These are phyloP conservation scores for Labrus mixtus DNA, from an alignment of 2,113 vertebrate genomes.

Conservation along the genomic window DNA sequence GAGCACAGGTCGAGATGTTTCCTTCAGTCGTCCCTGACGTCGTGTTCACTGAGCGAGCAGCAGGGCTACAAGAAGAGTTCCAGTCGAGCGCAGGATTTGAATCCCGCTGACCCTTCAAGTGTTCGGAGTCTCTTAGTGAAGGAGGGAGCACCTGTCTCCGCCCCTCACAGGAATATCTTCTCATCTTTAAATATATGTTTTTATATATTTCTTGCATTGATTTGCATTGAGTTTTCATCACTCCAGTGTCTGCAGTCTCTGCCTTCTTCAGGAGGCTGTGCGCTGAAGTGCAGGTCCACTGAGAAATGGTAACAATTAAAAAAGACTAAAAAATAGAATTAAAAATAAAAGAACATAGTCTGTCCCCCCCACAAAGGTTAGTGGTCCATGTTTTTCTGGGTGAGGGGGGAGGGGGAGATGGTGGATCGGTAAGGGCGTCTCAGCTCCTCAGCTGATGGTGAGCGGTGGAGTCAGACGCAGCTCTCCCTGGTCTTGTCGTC, in stretches of 20 bases:
- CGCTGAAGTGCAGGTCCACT: conserved; percentile 72
- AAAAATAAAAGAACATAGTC: conserved; percentile 56
- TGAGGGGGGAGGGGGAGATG: background rate
- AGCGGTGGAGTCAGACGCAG: conserved; percentile 86
- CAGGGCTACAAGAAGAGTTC: conserved; percentile 33
- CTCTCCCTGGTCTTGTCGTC: conserved; percentile 93
- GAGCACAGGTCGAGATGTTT: conserved; percentile 34
- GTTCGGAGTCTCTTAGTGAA: conserved; percentile 54
- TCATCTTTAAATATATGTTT: conserved; percentile 78
- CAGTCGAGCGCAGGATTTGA: conserved; percentile 44
- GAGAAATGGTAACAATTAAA: conserved; percentile 74
- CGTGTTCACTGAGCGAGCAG: conserved; percentile 27
- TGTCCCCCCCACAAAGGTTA: conserved; percentile 26
- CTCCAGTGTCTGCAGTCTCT: conserved; percentile 84
- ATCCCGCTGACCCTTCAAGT: conserved; percentile 58
- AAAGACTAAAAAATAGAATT: conserved; percentile 74
- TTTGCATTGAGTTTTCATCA: conserved; percentile 92
- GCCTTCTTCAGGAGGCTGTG: conserved; percentile 66
- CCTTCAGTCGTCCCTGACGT: conserved; percentile 1
- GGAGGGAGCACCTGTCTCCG: conserved; percentile 78
- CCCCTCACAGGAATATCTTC: conserved; percentile 70
- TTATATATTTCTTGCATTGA: conserved; percentile 90
- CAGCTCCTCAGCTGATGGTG: conserved; percentile 52
- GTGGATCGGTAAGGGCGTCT: background rate
- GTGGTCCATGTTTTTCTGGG: conserved; percentile 49